Evolutionary conservation across 1,140 invertebrate species (phyloP).

Genomic region (Hypsibius dujardini): DNA sequence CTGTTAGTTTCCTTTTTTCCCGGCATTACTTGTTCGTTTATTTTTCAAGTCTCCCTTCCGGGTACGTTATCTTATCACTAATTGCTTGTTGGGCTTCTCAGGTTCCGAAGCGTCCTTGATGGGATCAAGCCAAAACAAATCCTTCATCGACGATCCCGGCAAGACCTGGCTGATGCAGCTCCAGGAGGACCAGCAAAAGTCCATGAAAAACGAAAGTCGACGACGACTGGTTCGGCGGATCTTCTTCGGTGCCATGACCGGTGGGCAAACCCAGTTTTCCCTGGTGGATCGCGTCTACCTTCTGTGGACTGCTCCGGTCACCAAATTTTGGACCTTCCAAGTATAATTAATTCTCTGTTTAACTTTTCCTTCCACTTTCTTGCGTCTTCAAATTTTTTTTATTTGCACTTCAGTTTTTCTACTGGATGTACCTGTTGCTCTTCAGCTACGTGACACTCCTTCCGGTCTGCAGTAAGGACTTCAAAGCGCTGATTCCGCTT

Average conservation of each 20-base stretch:
- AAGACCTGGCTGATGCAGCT: neutral
- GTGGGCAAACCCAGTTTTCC: constrained; percentile 22
- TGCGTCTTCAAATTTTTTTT: neutral
- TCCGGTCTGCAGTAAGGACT: constrained; percentile 32
- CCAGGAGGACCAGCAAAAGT: neutral
- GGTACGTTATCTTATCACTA: too few relatives aligned
- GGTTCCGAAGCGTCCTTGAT: neutral
- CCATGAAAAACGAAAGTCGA: neutral
- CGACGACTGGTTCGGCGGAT: constrained; percentile 16
- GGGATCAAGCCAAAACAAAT: neutral
- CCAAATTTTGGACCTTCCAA: constrained; percentile 30
- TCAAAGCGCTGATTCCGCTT: too few relatives aligned
- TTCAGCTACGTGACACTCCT: constrained; percentile 32
- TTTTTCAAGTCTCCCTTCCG: too few relatives aligned
- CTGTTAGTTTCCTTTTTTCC: too few relatives aligned
- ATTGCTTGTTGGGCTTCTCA: too few relatives aligned
- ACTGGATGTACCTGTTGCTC: constrained; percentile 32
- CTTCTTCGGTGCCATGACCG: constrained; percentile 22
- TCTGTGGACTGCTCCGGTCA: constrained; percentile 29
- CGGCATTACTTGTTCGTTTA: too few relatives aligned
- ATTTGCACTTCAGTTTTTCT: constrained; percentile 30
- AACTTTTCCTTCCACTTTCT: constrained; percentile 10
- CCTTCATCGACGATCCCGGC: neutral
- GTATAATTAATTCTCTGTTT: constrained; percentile 20
- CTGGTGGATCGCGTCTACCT: constrained; percentile 27